These are phyloP conservation scores for Octopus bimaculoides DNA, from an alignment of 1,140 invertebrate genomes.

Conservation along the genomic window DNA sequence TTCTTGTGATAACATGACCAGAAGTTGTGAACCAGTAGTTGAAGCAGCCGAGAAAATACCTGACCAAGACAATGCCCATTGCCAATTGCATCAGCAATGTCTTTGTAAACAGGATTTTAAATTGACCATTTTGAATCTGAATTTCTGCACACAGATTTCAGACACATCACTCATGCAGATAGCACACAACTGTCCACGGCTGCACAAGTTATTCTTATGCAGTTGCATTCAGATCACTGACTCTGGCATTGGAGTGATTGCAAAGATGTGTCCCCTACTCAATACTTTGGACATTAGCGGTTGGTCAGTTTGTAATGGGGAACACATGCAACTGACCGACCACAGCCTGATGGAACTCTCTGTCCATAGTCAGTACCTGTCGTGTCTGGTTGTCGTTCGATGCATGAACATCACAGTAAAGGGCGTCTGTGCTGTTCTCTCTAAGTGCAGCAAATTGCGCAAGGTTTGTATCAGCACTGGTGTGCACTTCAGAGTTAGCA, in stretches of 20 bases:
- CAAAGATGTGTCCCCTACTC: slow-evolving; percentile 16
- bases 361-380: slow-evolving; percentile 19
- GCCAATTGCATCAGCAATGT: background rate
- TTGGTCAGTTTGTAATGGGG: slow-evolving; percentile 6
- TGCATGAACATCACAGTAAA: background rate
- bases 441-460: background rate
- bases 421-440: background rate
- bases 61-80: background rate
- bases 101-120: background rate
- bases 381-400: slow-evolving; percentile 10
- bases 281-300: slow-evolving; percentile 20
- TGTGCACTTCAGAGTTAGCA: background rate
- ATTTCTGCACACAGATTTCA: background rate
- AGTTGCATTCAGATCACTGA: slow-evolving; percentile 23
- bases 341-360: slow-evolving; percentile 18
- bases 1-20: background rate
- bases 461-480: background rate
- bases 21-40: background rate
- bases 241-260: slow-evolving; percentile 18
- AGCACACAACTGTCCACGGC: background rate
- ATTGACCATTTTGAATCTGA: background rate
- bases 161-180: background rate
- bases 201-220: background rate
- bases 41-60: background rate
- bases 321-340: slow-evolving; percentile 26